Evolutionary conservation across 2,888 invertebrate genomes (phyloP), one percentile per base, ranked within the genome.

Genomic region (Metallyticus violacea): DNA sequence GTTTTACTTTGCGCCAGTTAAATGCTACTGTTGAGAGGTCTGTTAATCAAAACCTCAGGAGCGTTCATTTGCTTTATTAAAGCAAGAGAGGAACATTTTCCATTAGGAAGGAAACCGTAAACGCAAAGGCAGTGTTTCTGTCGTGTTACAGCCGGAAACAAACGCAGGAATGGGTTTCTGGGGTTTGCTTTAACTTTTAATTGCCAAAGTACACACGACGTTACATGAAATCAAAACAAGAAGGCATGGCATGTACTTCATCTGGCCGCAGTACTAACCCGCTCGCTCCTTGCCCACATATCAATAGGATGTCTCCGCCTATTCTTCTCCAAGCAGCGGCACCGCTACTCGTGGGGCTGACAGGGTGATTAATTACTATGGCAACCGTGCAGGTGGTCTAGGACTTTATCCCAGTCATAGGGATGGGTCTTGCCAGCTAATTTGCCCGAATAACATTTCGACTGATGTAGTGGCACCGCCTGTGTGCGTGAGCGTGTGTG

Each of bases 311-410:
- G 40, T 62, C 40, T 62, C 40, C 40, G 40, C 40, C 40, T 62
- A 62, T 62, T 62, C 40, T 62, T 62, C 40, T 62, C 3, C 40
- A 62, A 15, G 6, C 40, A 62, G 40, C 30, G 7, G 30, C 30
- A 30, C 40, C 40, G 15, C 40, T 22, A 62, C 15, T 30, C 22
- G 83, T 83, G 83, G 27, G 27, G n/a, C 40, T 83, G 77, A 77
- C 77, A 26, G n/a, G 7, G 28, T 83, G 83, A 83, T 83, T 77
- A 83, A 82, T 82, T 82, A n/a, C 26, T 30, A 82, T 82, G 82
- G 26, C 62, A 82, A 76, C 40, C 82, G 76, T 40, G 26, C 81
- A 25, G 77, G 82, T 76, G 82, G 62, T 77, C 76, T 62, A 62
- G 40, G 40, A 62, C 40, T 62, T 62, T 62, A 62, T 40, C 40